Base-by-base conservation (phyloP, 2,888 invertebrate genomes). In the Pristionchus fissidentatus region DNA sequence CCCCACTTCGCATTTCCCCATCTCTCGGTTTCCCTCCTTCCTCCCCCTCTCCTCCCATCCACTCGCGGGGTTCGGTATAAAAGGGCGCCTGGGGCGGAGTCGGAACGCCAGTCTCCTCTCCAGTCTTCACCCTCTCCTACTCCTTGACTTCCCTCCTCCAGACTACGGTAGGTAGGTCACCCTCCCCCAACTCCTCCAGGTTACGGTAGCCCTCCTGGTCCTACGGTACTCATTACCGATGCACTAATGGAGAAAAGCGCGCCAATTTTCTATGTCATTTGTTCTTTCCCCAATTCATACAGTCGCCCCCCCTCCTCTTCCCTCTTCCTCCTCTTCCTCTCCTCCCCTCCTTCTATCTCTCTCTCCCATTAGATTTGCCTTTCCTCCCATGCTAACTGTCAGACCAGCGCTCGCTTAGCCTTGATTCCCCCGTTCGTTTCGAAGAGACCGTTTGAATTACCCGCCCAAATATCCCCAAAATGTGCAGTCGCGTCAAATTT, bases 401-500 rank as follows among this genome's bases (percentile, higher is more conserved):
- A 49, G 26, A n/a, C 19, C 26, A 29, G 75, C 2, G 49, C 46
- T 49, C 35, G 49, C 41, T 43, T 26, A 77, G 49, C 46, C 49
- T 77, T 77, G 49, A 26, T 49, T 35, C 22, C 32, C 13, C 32
- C 32, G 29, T 22, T 26, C 75, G 32, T 77, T 49, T 77, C 75
- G 41, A 49, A 46, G 22, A 32, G 29, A 32, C 32, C 35, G 5
- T n/a, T n/a, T n/a, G n/a, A n/a, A n/a, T 15, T 49, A 15, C 49
- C 10, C 49, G 10, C 49, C 10, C 49, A 49, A 10, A 19, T 19
- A 15, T 73, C 43, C 73, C 19, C 32, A 1, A n/a, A n/a, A n/a
- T 15, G 75, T 19, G 46, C 75, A 77, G 75, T 77, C 29, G 79
- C 79, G 57, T 79, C 60, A 60, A 79, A 79, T 57, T 57, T 43